Conservation (phyloP, 2,797 vertebrate species). For the Cuniculus paca region DNA sequence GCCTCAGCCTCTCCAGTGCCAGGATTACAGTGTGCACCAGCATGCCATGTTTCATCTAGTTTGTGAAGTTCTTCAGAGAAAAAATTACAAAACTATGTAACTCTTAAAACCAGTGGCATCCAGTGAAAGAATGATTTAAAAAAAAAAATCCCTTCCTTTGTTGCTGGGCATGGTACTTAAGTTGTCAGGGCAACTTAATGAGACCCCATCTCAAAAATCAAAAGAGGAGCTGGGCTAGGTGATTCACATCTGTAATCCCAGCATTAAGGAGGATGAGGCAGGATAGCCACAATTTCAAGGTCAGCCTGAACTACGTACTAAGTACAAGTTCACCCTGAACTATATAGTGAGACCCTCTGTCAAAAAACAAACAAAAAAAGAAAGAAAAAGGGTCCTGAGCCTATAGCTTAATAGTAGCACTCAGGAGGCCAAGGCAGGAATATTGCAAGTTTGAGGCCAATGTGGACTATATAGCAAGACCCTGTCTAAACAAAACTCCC, state of each 20-base stretch:
- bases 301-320: background rate
- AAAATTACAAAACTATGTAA: slow-evolving; percentile 45
- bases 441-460: background rate
- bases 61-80: slow-evolving; percentile 8
- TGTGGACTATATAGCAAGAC: background rate
- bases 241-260: background rate
- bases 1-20: background rate
- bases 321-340: background rate
- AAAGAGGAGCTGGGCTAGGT: background rate
- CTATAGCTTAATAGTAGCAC: background rate
- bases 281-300: background rate
- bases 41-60: background rate
- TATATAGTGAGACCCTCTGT: background rate
- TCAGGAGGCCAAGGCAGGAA: background rate
- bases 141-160: background rate
- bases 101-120: slow-evolving; percentile 46
- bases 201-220: background rate
- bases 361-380: background rate
- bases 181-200: background rate
- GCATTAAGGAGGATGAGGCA: background rate
- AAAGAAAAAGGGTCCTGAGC: background rate
- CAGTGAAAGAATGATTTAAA: background rate
- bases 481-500: background rate
- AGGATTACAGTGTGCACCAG: background rate
- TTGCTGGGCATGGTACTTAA: background rate